phyloP scores from a whole-genome alignment of 2,113 vertebrate genomes.

The Empidonax traillii region DNA sequence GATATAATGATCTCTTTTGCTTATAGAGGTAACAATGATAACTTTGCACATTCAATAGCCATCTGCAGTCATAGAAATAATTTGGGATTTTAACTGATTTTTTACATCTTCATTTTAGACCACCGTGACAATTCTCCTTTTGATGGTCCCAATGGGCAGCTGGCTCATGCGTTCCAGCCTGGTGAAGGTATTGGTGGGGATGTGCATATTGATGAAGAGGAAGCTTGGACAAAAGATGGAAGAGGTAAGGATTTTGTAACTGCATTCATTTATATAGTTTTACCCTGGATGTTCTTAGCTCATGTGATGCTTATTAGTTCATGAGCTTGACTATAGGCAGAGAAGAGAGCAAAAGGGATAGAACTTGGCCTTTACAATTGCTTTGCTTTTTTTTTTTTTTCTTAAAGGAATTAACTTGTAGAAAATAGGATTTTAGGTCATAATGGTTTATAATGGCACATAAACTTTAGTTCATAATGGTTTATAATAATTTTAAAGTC shows the following conservation, averaged over 20 bases:
- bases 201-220: constrained; percentile 88
- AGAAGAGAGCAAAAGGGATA: neutral
- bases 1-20: constrained; percentile 90
- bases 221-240: constrained; percentile 80
- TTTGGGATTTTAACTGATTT: neutral
- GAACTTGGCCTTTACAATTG: neutral
- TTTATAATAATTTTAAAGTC: neutral
- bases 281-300: neutral
- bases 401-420: neutral
- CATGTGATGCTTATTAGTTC: neutral
- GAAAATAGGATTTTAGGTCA: neutral
- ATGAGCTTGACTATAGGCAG: neutral
- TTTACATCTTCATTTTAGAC: constrained; percentile 64
- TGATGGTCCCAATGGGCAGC: constrained; percentile 84
- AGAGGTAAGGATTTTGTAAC: constrained; percentile 57
- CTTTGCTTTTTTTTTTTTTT: neutral
- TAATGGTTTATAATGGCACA: neutral
- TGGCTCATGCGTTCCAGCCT: constrained; percentile 93
- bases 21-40: constrained; percentile 64
- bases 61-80: neutral
- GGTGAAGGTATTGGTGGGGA: constrained; percentile 85
- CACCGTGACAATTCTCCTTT: constrained; percentile 89
- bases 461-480: neutral
- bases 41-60: fast-evolving
- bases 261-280: neutral